Conservation (phyloP, 1,140 invertebrate genomes). For the Brachionus calyciflorus region DNA sequence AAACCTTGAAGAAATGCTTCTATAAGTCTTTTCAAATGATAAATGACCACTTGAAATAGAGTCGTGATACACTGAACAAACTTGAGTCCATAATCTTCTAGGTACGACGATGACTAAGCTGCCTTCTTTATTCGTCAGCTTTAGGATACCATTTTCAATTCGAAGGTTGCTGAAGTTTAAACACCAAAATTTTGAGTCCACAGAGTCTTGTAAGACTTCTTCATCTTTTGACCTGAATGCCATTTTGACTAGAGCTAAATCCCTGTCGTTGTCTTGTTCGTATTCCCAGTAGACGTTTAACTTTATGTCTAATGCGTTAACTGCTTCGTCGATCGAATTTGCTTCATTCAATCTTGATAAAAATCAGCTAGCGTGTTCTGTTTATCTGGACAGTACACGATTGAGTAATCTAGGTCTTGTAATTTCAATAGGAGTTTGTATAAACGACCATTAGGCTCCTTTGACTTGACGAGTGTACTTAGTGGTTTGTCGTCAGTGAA, state of each 20-base stretch:
- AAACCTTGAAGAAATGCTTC: not conserved
- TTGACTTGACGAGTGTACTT: not conserved
- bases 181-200: not conserved
- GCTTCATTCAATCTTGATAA: no score
- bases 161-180: not conserved
- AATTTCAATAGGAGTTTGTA: not conserved
- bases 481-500: constrained; percentile 51
- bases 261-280: constrained; percentile 4
- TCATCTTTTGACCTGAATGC: no score
- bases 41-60: no score
- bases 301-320: not conserved
- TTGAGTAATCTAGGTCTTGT: not conserved
- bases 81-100: no score
- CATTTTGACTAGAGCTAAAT: no score
- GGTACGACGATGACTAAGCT: no score
- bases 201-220: not conserved
- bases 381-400: not conserved
- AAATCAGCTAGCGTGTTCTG: no score
- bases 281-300: not conserved
- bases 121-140: no score
- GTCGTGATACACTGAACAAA: no score
- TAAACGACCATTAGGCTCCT: not conserved
- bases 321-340: no score
- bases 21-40: no score
- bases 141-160: no score